phyloP scores from a whole-genome alignment of 2,888 invertebrate species.

The Pogonocherus hispidulus region DNA sequence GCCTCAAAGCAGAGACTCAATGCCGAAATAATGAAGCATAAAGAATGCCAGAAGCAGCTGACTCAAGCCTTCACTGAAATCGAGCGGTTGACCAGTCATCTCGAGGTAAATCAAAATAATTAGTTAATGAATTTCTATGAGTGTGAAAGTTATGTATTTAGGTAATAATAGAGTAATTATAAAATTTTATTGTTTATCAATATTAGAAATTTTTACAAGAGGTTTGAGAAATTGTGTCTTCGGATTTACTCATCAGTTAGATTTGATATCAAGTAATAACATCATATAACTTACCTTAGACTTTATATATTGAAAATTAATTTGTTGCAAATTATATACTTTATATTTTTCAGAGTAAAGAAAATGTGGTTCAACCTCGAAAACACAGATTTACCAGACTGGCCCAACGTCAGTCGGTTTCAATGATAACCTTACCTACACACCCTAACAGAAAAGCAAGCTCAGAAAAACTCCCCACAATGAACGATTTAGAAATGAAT shows the following conservation, averaged over 20 bases:
- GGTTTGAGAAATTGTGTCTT: too few relatives aligned
- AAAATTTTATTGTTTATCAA: too few relatives aligned
- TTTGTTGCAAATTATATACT: background rate
- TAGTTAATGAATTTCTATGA: constrained; percentile 41
- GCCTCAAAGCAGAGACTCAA: constrained; percentile 80
- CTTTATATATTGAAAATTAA: too few relatives aligned
- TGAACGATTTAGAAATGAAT: constrained; percentile 30
- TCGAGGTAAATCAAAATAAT: constrained; percentile 69
- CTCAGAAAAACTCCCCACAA: constrained; percentile 36
- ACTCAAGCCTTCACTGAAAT: constrained; percentile 75
- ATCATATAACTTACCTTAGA: too few relatives aligned
- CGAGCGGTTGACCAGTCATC: constrained; percentile 73
- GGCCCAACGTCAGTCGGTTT: constrained; percentile 49
- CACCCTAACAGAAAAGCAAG: constrained; percentile 37
- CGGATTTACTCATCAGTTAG: too few relatives aligned
- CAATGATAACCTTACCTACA: constrained; percentile 48
- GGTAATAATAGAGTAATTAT: background rate
- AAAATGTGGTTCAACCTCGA: constrained; percentile 50
- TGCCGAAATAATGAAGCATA: constrained; percentile 78
- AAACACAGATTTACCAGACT: constrained; percentile 50
- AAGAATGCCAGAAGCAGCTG: constrained; percentile 78
- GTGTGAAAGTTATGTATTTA: constrained; percentile 37
- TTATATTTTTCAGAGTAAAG: constrained; percentile 47
- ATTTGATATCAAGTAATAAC: too few relatives aligned
- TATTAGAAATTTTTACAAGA: too few relatives aligned